Conservation (phyloP, 2,888 invertebrate genomes). For the Polylopha cassiicola region DNA sequence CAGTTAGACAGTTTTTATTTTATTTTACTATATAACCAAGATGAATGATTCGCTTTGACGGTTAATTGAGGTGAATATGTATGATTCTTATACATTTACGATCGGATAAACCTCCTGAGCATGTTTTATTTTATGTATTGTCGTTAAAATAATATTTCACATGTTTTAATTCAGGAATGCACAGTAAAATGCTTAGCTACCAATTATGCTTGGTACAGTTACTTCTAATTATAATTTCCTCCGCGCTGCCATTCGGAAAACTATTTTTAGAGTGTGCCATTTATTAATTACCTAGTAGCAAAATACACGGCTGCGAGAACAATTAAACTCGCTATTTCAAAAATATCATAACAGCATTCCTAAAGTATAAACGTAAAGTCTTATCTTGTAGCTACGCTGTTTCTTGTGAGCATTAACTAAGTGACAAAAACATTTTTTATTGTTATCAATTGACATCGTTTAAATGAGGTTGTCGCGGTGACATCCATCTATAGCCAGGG, state of each 20-base stretch:
- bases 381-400: too few relatives aligned
- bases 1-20: too few relatives aligned
- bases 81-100: too few relatives aligned
- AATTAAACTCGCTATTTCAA: slow-evolving; percentile 35
- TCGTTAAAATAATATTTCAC: slow-evolving; percentile 26
- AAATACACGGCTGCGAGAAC: slow-evolving; percentile 46
- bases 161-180: slow-evolving; percentile 15
- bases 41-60: too few relatives aligned
- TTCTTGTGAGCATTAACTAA: too few relatives aligned
- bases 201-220: slow-evolving; percentile 54
- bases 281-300: slow-evolving; percentile 53
- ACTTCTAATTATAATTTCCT: slow-evolving; percentile 58
- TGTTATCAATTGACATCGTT: slow-evolving; percentile 1
- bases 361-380: too few relatives aligned
- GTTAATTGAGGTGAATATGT: too few relatives aligned
- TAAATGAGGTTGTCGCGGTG: slow-evolving; percentile 25
- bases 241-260: slow-evolving; percentile 50
- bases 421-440: too few relatives aligned
- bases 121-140: slow-evolving; percentile 14
- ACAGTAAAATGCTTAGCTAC: slow-evolving; percentile 43
- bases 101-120: slow-evolving; percentile 8
- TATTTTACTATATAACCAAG: too few relatives aligned
- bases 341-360: too few relatives aligned
- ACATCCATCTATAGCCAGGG: slow-evolving; percentile 43
- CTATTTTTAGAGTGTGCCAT: slow-evolving; percentile 55